phyloP scores from a whole-genome alignment of 1,140 invertebrate genomes.

The Ceratina japonica region DNA sequence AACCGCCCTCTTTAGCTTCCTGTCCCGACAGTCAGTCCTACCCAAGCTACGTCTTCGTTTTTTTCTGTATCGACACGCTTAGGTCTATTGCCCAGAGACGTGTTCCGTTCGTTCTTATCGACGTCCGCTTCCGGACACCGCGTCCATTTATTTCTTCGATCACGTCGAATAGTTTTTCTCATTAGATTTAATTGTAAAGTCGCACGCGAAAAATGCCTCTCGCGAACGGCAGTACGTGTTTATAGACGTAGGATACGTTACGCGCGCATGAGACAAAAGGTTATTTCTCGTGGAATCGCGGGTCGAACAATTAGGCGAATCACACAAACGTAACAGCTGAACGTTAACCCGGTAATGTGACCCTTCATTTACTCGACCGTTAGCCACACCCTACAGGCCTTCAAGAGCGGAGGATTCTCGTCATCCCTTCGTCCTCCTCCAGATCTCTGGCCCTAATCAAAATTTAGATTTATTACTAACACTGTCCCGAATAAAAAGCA shows the following conservation, averaged over 20 bases:
- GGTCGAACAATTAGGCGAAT: slow-evolving; percentile 78
- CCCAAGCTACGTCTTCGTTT: slow-evolving; percentile 39
- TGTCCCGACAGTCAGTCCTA: slow-evolving; percentile 54
- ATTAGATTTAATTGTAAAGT: background rate
- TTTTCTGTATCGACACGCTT: slow-evolving; percentile 40
- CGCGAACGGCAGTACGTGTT: background rate
- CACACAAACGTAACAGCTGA: slow-evolving; percentile 78
- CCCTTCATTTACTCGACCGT: slow-evolving; percentile 79
- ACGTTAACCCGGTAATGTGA: slow-evolving; percentile 79
- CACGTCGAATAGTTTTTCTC: background rate
- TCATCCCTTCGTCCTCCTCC: slow-evolving; percentile 67
- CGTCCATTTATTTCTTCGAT: background rate
- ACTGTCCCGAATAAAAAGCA: background rate
- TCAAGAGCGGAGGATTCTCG: slow-evolving; percentile 63
- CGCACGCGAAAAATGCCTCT: background rate
- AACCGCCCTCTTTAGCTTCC: slow-evolving; percentile 72
- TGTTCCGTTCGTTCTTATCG: background rate
- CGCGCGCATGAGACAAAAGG: slow-evolving; percentile 32
- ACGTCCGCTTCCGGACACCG: too few relatives aligned
- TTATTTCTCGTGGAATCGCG: slow-evolving; percentile 62
- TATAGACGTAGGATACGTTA: slow-evolving; percentile 6
- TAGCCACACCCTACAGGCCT: slow-evolving; percentile 71
- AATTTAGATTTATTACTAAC: slow-evolving; percentile 62
- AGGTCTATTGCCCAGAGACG: background rate
- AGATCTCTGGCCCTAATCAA: slow-evolving; percentile 67